Evolutionary conservation across 2,113 vertebrate species (phyloP), one percentile per base, ranked within the genome.

Genomic region (Morphnarchus princeps): DNA sequence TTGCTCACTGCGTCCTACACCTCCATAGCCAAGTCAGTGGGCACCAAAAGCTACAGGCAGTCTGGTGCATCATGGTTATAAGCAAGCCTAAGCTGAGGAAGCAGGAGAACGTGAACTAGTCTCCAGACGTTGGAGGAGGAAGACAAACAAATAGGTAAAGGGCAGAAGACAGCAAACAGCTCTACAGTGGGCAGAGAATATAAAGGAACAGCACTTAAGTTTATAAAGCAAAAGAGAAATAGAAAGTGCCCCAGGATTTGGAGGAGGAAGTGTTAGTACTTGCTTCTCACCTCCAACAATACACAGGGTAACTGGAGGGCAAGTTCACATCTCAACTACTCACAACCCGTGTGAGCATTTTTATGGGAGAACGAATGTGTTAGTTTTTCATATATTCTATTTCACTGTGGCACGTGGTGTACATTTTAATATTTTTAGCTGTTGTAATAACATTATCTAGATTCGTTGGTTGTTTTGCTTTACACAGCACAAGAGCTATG

Each of bases 351-450:
- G 2, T 18, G 8, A 78, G 59, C 24, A 49, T 45, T 89, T 88
- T 82, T 34, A 54, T 32, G 29, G 58, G 10, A 89, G 29, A 38
- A 82, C 7, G 3, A 29, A 49, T 29, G 26, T 40, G 36, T 28
- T 67, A 42, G 16, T 6, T 84, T 73, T 84, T 40, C 22, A 65
- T 38, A 50, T 40, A 50, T 28, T 90, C 49, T 36, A 34, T 42
- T 45, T 40, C 34, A 40, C 26, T 0, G 2, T 1, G 1, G 38
- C n/a, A n/a, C 11, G 11, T 50, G 32, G 32, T 25, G 4, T 22
- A 55, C 10, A 17, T 71, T 84, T 57, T 19, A 50, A 7, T 26
- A 55, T 31, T 66, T 69, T 80, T 22, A 55, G 45, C 52, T 54
- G 16, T 24, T 74, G 16, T 45, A n/a, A n/a, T 34, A 84, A 9